Conservation (phyloP, 2,888 invertebrate genomes). For the Perithous albicinctus region DNA sequence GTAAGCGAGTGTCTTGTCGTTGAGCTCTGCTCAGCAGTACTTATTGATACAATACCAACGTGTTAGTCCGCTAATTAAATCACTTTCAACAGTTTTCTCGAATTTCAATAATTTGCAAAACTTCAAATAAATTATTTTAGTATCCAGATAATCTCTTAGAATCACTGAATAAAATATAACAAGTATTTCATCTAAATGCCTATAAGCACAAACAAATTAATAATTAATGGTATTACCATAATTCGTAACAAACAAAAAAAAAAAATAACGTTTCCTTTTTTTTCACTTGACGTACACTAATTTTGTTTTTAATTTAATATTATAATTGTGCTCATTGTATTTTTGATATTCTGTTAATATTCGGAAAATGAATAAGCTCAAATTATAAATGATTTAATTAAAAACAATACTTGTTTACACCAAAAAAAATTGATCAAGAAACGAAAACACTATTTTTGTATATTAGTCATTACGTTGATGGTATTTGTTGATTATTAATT, state of each 20-base stretch:
- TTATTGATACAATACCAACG: not conserved
- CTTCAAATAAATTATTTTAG: not conserved
- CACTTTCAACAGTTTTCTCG: not conserved
- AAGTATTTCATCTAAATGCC: too few species aligned
- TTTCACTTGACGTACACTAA: too few species aligned
- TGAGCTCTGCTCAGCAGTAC: conserved; percentile 10
- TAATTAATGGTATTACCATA: too few species aligned
- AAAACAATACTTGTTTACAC: not conserved
- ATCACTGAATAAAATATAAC: too few species aligned
- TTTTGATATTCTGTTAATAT: too few species aligned
- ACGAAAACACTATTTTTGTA: not conserved
- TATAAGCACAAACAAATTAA: too few species aligned
- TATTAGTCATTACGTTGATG: not conserved
- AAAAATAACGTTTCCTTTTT: too few species aligned
- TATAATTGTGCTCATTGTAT: too few species aligned
- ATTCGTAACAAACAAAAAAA: too few species aligned
- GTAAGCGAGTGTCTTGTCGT: conserved; percentile 9
- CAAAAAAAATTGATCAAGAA: not conserved
- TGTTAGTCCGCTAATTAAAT: not conserved
- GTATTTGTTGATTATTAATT: not conserved
- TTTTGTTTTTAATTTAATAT: too few species aligned
- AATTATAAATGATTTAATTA: not conserved
- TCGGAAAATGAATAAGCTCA: not conserved
- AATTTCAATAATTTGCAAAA: not conserved
- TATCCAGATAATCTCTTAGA: not conserved